These are phyloP conservation scores for Cetoscarus ocellatus DNA, from an alignment of 2,797 vertebrate genomes.

Conservation along the genomic window DNA sequence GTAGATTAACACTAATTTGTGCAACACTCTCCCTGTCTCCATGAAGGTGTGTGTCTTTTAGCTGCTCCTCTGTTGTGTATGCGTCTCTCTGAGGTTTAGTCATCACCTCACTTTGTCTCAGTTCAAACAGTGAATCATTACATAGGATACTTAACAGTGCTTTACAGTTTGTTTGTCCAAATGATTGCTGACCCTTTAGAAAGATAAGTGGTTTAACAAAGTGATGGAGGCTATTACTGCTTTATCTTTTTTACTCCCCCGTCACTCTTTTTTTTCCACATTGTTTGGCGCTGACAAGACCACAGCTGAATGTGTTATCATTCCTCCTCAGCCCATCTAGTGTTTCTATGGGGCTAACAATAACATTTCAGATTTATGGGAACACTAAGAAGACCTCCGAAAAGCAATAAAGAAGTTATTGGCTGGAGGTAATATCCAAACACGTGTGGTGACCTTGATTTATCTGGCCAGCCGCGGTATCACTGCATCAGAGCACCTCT, in stretches of 20 bases:
- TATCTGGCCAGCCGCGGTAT: constrained; percentile 75
- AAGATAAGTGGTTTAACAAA: constrained; percentile 21
- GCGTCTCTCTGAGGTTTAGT: constrained; percentile 4
- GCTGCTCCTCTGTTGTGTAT: constrained; percentile 2
- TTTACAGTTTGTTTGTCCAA: constrained; percentile 12
- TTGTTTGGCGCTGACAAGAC: constrained; percentile 11
- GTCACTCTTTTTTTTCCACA: constrained; percentile 24
- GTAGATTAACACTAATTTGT: constrained; percentile 9
- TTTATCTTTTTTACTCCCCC: constrained; percentile 27
- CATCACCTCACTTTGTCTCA: constrained; percentile 16
- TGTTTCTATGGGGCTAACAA: constrained; percentile 68
- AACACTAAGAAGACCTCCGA: constrained; percentile 67
- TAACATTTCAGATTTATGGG: constrained; percentile 78
- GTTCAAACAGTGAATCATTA: constrained; percentile 10
- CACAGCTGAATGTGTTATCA: constrained; percentile 23
- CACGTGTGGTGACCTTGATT: constrained; percentile 81
- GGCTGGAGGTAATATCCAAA: constrained; percentile 80
- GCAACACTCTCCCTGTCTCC: constrained; percentile 10
- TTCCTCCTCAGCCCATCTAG: constrained; percentile 30
- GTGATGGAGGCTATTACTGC: constrained; percentile 3
- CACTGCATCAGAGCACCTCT: constrained; percentile 68
- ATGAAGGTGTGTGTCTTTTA: constrained; percentile 7
- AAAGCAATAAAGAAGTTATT: constrained; percentile 86
- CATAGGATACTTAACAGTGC: constrained; percentile 1
- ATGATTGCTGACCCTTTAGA: constrained; percentile 3